Conservation (phyloP, 1,140 invertebrate species). For the Euschistus heros region DNA sequence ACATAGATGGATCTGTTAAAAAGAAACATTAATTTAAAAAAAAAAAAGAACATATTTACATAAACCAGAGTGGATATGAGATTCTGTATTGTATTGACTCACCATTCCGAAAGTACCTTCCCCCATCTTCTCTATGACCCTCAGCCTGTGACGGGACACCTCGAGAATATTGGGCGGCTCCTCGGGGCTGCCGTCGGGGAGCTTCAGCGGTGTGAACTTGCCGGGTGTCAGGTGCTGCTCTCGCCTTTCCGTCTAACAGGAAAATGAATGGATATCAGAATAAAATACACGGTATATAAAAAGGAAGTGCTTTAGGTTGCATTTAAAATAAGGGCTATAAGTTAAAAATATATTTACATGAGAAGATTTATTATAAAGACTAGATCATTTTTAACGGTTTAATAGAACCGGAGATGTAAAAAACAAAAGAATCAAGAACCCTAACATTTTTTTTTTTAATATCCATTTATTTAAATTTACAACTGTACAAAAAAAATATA, state of each 20-base stretch:
- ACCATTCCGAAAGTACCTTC: conserved; percentile 83
- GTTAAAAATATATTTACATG: too few species aligned
- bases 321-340: too few species aligned
- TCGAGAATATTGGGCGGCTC: conserved; percentile 50
- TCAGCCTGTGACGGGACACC: conserved; percentile 69
- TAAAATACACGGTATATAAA: too few species aligned
- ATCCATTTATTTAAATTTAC: too few species aligned
- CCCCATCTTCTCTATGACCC: conserved; percentile 74
- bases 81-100: conserved; percentile 31
- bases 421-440: too few species aligned
- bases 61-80: background rate
- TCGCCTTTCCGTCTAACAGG: conserved; percentile 44
- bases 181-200: conserved; percentile 51
- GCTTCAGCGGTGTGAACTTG: conserved; percentile 53
- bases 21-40: conserved; percentile 6
- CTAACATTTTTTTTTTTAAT: too few species aligned
- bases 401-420: too few species aligned
- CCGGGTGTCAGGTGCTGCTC: conserved; percentile 49
- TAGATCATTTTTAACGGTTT: too few species aligned
- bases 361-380: too few species aligned
- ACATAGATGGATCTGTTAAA: conserved; percentile 55
- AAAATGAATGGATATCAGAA: too few species aligned
- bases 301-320: too few species aligned
- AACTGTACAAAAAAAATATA: too few species aligned
- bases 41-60: background rate